Conservation (phyloP, 2,888 invertebrate species). For the Metopia argyrocephala region DNA sequence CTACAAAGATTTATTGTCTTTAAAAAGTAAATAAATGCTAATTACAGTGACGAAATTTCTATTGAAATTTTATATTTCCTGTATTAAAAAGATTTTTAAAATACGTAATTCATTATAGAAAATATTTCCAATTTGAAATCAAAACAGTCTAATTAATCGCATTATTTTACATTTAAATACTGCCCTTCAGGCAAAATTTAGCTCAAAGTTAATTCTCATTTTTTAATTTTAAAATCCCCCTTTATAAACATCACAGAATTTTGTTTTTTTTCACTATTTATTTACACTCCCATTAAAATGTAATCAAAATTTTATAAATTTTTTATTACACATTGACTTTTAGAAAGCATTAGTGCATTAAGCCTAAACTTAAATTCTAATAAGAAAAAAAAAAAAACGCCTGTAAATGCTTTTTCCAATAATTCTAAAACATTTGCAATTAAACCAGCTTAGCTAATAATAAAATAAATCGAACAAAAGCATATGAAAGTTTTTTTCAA, state of each 20-base stretch:
- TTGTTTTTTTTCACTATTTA: conserved; percentile 14
- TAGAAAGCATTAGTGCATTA: background rate
- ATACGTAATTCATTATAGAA: too few species aligned
- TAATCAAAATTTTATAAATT: conserved; percentile 32
- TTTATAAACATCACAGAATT: background rate
- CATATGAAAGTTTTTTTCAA: conserved; percentile 11
- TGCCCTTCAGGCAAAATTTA: too few species aligned
- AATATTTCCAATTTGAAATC: too few species aligned
- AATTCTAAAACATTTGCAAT: conserved; percentile 42
- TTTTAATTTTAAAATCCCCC: background rate
- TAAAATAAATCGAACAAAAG: conserved; percentile 33
- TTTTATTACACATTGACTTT: background rate
- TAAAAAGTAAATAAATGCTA: too few species aligned
- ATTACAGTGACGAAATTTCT: too few species aligned
- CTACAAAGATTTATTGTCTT: too few species aligned
- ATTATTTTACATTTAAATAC: too few species aligned
- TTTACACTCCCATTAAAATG: conserved; percentile 11
- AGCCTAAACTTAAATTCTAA: conserved; percentile 48
- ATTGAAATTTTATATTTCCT: too few species aligned
- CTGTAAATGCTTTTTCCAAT: conserved; percentile 11
- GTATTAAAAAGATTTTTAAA: too few species aligned
- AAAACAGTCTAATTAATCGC: too few species aligned
- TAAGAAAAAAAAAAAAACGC: conserved; percentile 7
- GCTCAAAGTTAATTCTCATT: background rate
- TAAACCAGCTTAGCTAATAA: conserved; percentile 67